A percentile compares a stretch with the other conserved stretches of the same genome.
Evolutionary conservation across 2,113 vertebrate species (phyloP).

Genomic region (Gadus chalcogrammus): DNA sequence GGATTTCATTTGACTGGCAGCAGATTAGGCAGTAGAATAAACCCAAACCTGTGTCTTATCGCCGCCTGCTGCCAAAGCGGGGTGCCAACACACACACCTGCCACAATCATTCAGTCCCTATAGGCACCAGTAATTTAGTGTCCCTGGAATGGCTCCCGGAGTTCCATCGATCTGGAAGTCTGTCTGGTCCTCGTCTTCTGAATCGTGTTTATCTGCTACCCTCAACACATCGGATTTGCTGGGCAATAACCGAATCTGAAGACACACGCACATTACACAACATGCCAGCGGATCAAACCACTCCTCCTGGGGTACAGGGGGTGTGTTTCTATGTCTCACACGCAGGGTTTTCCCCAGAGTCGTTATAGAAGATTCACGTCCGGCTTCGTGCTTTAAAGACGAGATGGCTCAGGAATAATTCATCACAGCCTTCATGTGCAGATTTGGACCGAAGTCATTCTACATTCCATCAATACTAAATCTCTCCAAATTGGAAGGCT

Average conservation of each 20-base stretch:
- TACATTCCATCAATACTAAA: background rate
- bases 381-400: background rate
- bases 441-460: background rate
- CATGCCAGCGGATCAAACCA: background rate
- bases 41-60: background rate
- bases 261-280: constrained; percentile 1
- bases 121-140: too few relatives aligned
- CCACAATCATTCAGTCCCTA: too few relatives aligned
- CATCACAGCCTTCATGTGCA: constrained; percentile 3
- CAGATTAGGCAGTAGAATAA: constrained; percentile 9
- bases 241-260: constrained; percentile 24
- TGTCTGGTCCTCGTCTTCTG: background rate
- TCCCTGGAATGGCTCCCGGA: too few relatives aligned
- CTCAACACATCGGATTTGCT: constrained; percentile 23
- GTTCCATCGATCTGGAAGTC: background rate
- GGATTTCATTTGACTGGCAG: constrained; percentile 18
- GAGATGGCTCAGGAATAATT: background rate
- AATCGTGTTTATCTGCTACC: background rate
- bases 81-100: constrained; percentile 8
- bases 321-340: too few relatives aligned
- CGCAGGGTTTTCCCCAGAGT: too few relatives aligned
- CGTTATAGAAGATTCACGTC: too few relatives aligned
- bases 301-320: background rate
- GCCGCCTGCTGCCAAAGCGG: constrained; percentile 18
- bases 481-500: background rate